A percentile compares a stretch with the other conserved stretches of the same genome.
Evolutionary conservation across 2,797 vertebrate genomes (phyloP).

Genomic region (Lacerta viridis): DNA sequence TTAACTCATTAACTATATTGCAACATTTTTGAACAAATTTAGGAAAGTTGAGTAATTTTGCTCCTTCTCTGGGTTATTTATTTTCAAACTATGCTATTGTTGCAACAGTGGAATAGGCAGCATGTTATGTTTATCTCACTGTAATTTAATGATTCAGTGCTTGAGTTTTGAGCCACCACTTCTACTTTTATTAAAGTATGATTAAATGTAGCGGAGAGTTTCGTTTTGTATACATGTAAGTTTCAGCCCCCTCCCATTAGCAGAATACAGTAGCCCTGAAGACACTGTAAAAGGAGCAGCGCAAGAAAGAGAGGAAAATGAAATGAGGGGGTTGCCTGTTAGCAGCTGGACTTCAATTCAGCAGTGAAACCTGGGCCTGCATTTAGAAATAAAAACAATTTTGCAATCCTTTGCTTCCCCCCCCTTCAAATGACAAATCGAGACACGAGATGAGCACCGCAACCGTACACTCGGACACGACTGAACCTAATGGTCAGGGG

Average conservation of each 20-base stretch:
- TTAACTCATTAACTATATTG: not conserved
- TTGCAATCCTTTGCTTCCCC: not conserved
- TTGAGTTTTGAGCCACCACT: conserved; percentile 10
- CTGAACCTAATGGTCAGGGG: too few relatives aligned
- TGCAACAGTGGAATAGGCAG: conserved; percentile 28
- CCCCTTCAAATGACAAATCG: not conserved
- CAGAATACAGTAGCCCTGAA: conserved; percentile 8
- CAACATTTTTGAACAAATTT: conserved; percentile 30
- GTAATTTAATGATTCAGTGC: conserved; percentile 17
- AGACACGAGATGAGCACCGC: too few relatives aligned
- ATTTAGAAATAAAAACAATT: not conserved
- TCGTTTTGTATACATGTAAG: conserved; percentile 15
- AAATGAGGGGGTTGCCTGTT: not conserved
- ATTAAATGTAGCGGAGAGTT: conserved; percentile 10
- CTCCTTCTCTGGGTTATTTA: not conserved
- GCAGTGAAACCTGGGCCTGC: not conserved
- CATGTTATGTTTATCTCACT: conserved; percentile 29
- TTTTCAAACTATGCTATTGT: conserved; percentile 22
- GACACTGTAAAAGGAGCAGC: conserved; percentile 1
- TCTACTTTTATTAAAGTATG: not conserved
- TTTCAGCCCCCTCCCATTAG: conserved; percentile 14
- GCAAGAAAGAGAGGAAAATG: not conserved
- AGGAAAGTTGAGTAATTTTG: conserved; percentile 41
- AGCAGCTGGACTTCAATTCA: not conserved
- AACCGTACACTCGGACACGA: too few relatives aligned